A percentile compares a stretch with the other conserved stretches of the same genome.
Evolutionary conservation across 2,888 invertebrate species (phyloP).

Genomic region (Eurois occulta): DNA sequence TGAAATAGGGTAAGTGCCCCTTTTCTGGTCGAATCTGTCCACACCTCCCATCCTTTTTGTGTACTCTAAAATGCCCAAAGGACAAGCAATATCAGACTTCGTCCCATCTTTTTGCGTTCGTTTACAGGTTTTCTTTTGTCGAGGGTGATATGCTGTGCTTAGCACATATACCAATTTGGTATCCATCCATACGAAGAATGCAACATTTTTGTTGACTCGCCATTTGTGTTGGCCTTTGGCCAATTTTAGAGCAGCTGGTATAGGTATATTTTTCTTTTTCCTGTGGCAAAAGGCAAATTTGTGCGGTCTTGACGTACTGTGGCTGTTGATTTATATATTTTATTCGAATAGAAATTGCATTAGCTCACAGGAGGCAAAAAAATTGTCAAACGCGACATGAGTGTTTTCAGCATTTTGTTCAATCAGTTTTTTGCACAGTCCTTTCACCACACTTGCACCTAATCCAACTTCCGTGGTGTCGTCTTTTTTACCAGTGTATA

Average conservation of each 20-base stretch:
- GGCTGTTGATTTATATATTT: slow-evolving; percentile 5
- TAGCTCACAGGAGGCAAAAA: slow-evolving; percentile 19
- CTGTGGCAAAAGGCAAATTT: not conserved
- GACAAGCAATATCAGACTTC: slow-evolving; percentile 42
- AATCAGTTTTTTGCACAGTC: slow-evolving; percentile 7
- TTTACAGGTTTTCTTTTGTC: slow-evolving; percentile 27
- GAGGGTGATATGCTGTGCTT: slow-evolving; percentile 44
- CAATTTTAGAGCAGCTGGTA: slow-evolving; percentile 10
- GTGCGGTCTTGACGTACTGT: slow-evolving; percentile 13
- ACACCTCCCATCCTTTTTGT: slow-evolving; percentile 29
- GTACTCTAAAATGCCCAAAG: slow-evolving; percentile 34
- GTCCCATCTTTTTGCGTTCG: slow-evolving; percentile 52
- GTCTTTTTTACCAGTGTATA: slow-evolving; percentile 22
- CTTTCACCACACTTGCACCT: slow-evolving; percentile 42
- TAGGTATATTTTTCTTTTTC: slow-evolving; percentile 8
- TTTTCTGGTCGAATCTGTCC: slow-evolving; percentile 23
- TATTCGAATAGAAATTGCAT: slow-evolving; percentile 4
- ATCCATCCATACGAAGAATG: slow-evolving; percentile 46
- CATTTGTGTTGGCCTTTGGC: slow-evolving; percentile 38
- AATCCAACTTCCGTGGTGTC: slow-evolving; percentile 45
- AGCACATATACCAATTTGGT: slow-evolving; percentile 43
- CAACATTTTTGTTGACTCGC: slow-evolving; percentile 45
- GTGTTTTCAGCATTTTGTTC: slow-evolving; percentile 10
- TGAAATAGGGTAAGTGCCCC: slow-evolving; percentile 7
- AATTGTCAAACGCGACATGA: slow-evolving; percentile 17